Conservation (phyloP, 2,797 vertebrate genomes). For the Acipenser oxyrinchus region DNA sequence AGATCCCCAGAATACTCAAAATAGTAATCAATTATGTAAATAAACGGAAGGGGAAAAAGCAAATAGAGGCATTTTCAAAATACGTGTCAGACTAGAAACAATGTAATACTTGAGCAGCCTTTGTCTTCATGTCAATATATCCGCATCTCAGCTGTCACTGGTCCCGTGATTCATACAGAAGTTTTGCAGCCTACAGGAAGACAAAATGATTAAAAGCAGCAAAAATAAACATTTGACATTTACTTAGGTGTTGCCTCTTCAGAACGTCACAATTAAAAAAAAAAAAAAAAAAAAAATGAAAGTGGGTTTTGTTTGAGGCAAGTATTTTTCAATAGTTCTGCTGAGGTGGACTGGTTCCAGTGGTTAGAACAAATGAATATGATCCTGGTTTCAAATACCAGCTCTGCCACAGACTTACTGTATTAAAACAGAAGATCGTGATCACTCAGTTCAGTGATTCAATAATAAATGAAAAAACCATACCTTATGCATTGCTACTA, state of each 20-base stretch:
- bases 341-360: no score
- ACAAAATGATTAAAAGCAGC: conserved; percentile 1
- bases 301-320: no score
- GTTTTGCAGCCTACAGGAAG: conserved; percentile 69
- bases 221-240: no score
- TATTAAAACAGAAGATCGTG: no score
- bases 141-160: conserved; percentile 51
- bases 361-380: no score
- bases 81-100: conserved; percentile 20
- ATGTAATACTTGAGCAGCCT: conserved; percentile 22
- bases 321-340: no score
- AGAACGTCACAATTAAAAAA: no score
- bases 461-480: background rate
- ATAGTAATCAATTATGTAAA: background rate
- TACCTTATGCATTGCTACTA: conserved; percentile 96
- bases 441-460: background rate
- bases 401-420: no score
- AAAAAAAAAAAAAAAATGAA: no score
- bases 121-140: conserved; percentile 5
- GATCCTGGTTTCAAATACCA: no score
- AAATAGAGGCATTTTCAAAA: conserved; percentile 21
- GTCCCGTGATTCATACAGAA: conserved; percentile 80
- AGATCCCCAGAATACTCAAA: conserved; percentile 16
- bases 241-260: no score
- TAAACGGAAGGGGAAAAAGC: conserved; percentile 23